Conservation (phyloP, 2,888 invertebrate species). For the Metopia argyrocephala region DNA sequence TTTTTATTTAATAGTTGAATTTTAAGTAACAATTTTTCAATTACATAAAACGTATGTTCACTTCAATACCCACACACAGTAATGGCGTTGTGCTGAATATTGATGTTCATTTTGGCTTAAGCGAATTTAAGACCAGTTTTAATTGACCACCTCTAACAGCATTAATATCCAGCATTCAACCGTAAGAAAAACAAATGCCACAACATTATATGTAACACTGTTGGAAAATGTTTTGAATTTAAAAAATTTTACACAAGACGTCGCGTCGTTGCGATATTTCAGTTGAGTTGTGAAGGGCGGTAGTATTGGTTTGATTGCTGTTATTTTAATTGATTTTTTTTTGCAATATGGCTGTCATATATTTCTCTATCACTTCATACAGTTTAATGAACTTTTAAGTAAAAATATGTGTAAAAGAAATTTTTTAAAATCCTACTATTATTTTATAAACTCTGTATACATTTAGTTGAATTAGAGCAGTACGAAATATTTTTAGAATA, state of each 20-base stretch:
- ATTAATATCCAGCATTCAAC: neutral
- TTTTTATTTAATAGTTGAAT: constrained; percentile 41
- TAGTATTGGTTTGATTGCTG: neutral
- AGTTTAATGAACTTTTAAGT: neutral
- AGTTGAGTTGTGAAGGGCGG: neutral
- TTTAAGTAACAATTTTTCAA: constrained; percentile 49
- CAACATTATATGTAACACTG: neutral
- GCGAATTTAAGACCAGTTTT: constrained; percentile 42
- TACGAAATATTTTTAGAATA: no score
- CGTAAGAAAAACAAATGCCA: no score
- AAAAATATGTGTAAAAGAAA: no score
- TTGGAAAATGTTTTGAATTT: neutral
- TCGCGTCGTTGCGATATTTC: neutral
- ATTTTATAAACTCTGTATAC: no score
- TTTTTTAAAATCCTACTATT: no score
- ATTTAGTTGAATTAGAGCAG: no score
- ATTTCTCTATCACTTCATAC: neutral
- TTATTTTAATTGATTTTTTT: no score
- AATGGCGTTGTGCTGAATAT: constrained; percentile 29
- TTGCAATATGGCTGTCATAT: neutral
- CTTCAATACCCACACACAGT: constrained; percentile 2
- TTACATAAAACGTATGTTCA: constrained; percentile 43
- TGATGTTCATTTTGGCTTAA: neutral
- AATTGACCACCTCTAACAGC: constrained; percentile 33
- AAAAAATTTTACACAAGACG: neutral